phyloP scores from a whole-genome alignment of 2,797 vertebrate genomes.

The Furcifer pardalis region DNA sequence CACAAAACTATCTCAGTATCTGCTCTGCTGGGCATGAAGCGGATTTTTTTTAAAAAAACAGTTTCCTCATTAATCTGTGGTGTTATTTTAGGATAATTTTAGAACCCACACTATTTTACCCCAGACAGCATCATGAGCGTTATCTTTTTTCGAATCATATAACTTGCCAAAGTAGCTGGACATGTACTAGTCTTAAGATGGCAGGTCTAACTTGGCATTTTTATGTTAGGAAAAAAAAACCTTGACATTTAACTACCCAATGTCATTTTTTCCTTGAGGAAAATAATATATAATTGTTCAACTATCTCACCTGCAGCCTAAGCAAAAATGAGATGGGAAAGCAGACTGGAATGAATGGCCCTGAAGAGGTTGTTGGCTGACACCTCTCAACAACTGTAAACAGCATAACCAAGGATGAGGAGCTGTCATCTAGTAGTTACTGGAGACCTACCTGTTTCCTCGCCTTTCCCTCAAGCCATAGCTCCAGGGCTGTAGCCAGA shows the following conservation, averaged over 20 bases:
- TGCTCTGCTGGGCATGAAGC: slow-evolving; percentile 30
- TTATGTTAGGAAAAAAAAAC: slow-evolving; percentile 54
- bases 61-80: background rate
- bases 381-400: too few relatives aligned
- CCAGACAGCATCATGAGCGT: slow-evolving; percentile 25
- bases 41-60: too few relatives aligned
- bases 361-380: background rate
- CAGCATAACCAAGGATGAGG: too few relatives aligned
- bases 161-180: slow-evolving; percentile 41
- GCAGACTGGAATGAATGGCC: background rate
- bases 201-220: slow-evolving; percentile 61
- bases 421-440: too few relatives aligned
- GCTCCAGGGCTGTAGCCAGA: too few relatives aligned
- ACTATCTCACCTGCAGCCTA: slow-evolving; percentile 45
- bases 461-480: too few relatives aligned
- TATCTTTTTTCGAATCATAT: slow-evolving; percentile 31
- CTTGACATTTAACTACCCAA: slow-evolving; percentile 63
- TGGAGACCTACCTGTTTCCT: too few relatives aligned
- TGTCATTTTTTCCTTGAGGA: slow-evolving; percentile 69
- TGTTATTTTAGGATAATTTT: slow-evolving; percentile 52
- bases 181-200: slow-evolving; percentile 47
- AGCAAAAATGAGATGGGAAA: background rate
- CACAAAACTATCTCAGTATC: slow-evolving; percentile 1
- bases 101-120: slow-evolving; percentile 40
- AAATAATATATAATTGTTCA: slow-evolving; percentile 57